Percentiles rank a stretch among this genome's conserved stretches.
phyloP scores from a whole-genome alignment of 92 coral and sea anemone species.

The Muricea muricata region DNA sequence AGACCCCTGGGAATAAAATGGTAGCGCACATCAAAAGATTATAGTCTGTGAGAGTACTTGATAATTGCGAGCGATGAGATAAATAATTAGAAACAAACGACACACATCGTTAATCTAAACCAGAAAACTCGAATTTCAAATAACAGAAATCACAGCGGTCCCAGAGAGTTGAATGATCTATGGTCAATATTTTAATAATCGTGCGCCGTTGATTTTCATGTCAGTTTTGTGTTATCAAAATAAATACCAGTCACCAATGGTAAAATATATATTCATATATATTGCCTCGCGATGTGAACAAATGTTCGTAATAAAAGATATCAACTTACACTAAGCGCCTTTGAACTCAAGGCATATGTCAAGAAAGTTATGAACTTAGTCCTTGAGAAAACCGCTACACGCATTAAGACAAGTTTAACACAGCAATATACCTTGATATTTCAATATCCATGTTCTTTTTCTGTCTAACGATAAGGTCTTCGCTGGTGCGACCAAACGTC shows the following conservation, averaged over 20 bases:
- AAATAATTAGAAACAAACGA: slow-evolving; percentile 38
- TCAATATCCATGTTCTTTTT: slow-evolving; percentile 91
- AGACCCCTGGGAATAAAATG: slow-evolving; percentile 35
- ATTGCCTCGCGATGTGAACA: not conserved
- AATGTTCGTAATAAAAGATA: not conserved
- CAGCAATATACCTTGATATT: slow-evolving; percentile 68
- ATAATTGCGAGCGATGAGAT: slow-evolving; percentile 40
- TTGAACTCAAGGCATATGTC: slow-evolving; percentile 1
- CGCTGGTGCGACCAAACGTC: slow-evolving; percentile 93
- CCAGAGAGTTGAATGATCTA: slow-evolving; percentile 21
- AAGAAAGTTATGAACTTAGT: slow-evolving; percentile 4
- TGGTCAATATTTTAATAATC: slow-evolving; percentile 38
- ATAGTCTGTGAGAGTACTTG: slow-evolving; percentile 10
- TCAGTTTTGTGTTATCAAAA: not conserved
- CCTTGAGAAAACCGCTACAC: slow-evolving; percentile 4
- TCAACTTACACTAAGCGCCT: not conserved
- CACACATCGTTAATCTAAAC: not conserved
- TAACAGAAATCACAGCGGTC: slow-evolving; percentile 24
- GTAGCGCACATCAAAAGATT: slow-evolving; percentile 11
- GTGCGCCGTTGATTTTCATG: not conserved
- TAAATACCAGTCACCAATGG: slow-evolving; percentile 4
- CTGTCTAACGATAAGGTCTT: slow-evolving; percentile 88
- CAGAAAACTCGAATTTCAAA: slow-evolving; percentile 6
- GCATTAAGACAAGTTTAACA: not conserved
- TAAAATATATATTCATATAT: not conserved